Evolutionary conservation across 2,797 vertebrate genomes (phyloP).

Genomic region (Melanotaenia nigrans): DNA sequence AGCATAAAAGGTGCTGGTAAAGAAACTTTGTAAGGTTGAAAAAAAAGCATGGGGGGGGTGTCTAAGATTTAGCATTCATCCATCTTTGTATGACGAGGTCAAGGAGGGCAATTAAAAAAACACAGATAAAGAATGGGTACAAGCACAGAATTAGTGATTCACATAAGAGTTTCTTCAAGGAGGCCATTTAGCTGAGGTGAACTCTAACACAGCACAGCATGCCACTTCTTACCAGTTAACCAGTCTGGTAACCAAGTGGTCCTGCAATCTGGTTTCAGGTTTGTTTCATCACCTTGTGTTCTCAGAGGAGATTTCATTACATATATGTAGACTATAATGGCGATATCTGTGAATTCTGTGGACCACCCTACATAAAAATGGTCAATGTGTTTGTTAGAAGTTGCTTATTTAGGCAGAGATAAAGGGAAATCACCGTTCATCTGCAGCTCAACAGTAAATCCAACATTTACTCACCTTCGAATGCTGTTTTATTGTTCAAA

Average conservation of each 20-base stretch:
- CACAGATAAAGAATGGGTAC: conserved; percentile 53
- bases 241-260: no score
- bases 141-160: conserved; percentile 59
- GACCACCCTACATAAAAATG: no score
- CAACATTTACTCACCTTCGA: neutral
- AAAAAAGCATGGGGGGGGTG: conserved; percentile 13
- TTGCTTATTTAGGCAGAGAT: neutral
- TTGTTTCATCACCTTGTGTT: neutral
- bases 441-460: neutral
- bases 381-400: neutral
- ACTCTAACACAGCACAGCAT: conserved; percentile 28
- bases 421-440: neutral
- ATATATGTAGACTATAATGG: neutral
- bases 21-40: conserved; percentile 46
- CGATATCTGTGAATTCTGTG: neutral
- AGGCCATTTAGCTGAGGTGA: conserved; percentile 52
- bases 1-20: conserved; percentile 60
- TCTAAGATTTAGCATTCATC: conserved; percentile 70
- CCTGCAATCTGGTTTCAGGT: conserved; percentile 3
- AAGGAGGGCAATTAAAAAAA: conserved; percentile 76
- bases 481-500: neutral
- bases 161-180: conserved; percentile 48
- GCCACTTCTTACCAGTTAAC: no score
- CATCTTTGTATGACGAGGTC: conserved; percentile 68
- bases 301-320: neutral